Percentiles rank a stretch among this genome's conserved stretches.
phyloP scores from a whole-genome alignment of 2,797 vertebrate genomes.

The Enteromius mattozi region DNA sequence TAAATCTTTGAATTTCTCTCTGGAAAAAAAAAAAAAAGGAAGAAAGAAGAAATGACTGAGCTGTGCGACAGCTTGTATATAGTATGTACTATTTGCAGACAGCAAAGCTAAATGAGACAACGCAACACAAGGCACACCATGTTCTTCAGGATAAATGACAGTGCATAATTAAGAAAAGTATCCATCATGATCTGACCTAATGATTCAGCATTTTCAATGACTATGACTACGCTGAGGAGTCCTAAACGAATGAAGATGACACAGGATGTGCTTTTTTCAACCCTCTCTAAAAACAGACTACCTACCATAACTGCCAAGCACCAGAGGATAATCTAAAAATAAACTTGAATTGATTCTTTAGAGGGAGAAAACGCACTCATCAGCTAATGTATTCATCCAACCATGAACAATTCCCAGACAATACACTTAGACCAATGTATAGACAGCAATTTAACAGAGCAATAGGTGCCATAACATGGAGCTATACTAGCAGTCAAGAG shows the following conservation, averaged over 20 bases:
- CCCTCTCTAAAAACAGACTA: not conserved
- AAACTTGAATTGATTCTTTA: constrained; percentile 29
- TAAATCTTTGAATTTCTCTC: constrained; percentile 71
- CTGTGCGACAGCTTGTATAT: constrained; percentile 9
- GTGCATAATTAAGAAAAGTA: constrained; percentile 11
- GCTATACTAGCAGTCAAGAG: not conserved
- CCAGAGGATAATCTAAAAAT: constrained; percentile 20
- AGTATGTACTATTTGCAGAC: not conserved
- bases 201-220: not conserved
- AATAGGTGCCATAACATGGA: not conserved
- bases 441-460: constrained; percentile 19
- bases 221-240: not conserved
- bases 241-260: not conserved
- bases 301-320: not conserved
- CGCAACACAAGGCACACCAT: not conserved
- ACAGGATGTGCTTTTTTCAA: not conserved
- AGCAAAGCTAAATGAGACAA: not conserved
- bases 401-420: constrained; percentile 23
- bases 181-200: constrained; percentile 1
- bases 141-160: not conserved
- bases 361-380: constrained; percentile 10
- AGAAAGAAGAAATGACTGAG: constrained; percentile 22
- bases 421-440: constrained; percentile 25
- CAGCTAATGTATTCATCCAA: constrained; percentile 32
- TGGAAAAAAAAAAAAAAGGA: constrained; percentile 11